Evolutionary conservation across 2,797 vertebrate genomes (phyloP).

Genomic region (Myotis pilosus): DNA sequence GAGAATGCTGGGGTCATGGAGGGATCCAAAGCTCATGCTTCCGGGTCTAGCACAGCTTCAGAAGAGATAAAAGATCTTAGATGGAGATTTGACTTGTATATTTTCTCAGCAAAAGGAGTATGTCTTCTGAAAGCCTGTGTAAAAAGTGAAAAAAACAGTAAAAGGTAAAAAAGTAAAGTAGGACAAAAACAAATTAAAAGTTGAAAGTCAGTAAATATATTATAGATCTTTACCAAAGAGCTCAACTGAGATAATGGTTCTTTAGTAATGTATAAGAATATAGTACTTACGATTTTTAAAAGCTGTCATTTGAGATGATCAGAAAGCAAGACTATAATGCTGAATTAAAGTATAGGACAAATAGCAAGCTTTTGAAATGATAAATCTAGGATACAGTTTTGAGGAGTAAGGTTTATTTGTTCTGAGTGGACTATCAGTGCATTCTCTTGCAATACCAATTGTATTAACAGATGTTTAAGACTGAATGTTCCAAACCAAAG

Average conservation of each 20-base stretch:
- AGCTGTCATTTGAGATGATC: neutral
- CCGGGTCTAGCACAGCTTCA: neutral
- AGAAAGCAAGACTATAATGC: neutral
- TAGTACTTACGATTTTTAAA: neutral
- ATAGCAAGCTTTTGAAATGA: neutral
- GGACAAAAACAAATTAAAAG: neutral
- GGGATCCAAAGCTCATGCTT: neutral
- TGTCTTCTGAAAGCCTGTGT: neutral
- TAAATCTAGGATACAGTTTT: neutral
- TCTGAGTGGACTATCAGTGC: neutral
- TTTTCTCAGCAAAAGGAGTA: constrained; percentile 16
- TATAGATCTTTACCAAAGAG: neutral
- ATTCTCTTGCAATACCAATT: neutral
- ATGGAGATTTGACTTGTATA: neutral
- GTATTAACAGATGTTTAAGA: constrained; percentile 61
- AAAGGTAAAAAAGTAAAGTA: neutral
- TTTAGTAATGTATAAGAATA: neutral
- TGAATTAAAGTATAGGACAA: constrained; percentile 32
- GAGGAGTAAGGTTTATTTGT: neutral
- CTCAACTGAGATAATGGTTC: neutral
- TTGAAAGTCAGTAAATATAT: neutral
- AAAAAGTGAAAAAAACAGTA: neutral
- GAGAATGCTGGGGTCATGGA: neutral
- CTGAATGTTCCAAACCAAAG: constrained; percentile 50
- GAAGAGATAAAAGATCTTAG: neutral